Percentiles rank a stretch among this genome's conserved stretches.
Conservation (phyloP, 2,113 vertebrate species). For the Sceloporus undulatus region DNA sequence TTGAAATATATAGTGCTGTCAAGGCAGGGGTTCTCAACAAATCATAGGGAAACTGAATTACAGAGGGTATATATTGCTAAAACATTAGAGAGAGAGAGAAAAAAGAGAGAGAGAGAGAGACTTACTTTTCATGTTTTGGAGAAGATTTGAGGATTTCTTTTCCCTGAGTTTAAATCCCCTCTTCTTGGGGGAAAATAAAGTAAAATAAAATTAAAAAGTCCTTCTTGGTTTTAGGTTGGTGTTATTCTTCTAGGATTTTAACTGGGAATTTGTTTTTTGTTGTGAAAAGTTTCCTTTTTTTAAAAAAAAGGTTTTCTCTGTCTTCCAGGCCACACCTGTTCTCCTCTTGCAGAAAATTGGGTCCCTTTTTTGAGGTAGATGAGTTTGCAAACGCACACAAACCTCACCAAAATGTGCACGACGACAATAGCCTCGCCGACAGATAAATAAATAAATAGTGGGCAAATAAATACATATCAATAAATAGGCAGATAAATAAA, state of each 20-base stretch:
- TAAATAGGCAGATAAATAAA: constrained; percentile 31
- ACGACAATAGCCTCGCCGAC: not conserved
- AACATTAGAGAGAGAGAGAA: not conserved
- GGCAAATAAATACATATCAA: not conserved
- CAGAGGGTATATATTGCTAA: not conserved
- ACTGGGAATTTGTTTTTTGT: constrained; percentile 8
- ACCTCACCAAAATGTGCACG: not conserved
- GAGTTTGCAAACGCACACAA: not conserved
- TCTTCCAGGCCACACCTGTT: constrained; percentile 37
- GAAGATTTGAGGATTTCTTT: constrained; percentile 39
- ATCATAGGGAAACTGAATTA: constrained; percentile 5
- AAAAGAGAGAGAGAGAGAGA: not conserved
- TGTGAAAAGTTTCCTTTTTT: not conserved
- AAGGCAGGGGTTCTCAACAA: constrained; percentile 11
- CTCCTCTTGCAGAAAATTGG: constrained; percentile 8
- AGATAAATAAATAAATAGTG: constrained; percentile 14
- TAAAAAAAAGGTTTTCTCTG: constrained; percentile 23
- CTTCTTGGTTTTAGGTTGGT: constrained; percentile 15
- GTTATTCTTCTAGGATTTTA: constrained; percentile 22
- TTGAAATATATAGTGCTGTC: constrained; percentile 4
- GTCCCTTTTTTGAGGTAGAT: constrained; percentile 36
- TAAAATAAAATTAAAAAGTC: not conserved
- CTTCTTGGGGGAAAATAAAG: constrained; percentile 3
- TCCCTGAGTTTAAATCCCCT: constrained; percentile 44
- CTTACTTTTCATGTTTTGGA: constrained; percentile 49